Evolutionary conservation across 2,113 vertebrate species (phyloP).

Genomic region (Riparia riparia): DNA sequence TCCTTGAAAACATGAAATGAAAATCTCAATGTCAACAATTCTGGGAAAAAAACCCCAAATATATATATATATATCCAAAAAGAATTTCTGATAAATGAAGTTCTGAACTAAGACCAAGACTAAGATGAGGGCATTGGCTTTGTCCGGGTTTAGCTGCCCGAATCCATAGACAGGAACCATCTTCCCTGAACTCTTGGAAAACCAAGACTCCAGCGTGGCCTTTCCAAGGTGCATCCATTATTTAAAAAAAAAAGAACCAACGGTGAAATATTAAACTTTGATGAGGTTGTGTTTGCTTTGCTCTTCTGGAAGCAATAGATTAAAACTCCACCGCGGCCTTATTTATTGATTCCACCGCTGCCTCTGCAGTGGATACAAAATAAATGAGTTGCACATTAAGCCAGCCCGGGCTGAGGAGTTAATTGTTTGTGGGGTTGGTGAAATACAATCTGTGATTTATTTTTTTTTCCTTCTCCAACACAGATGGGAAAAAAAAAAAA

Average conservation of each 20-base stretch:
- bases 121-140: accelerated
- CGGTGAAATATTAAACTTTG: neutral
- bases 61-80: too few species aligned
- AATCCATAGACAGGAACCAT: neutral
- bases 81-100: neutral
- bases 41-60: too few species aligned
- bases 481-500: neutral
- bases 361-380: neutral
- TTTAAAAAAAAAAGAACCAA: neutral
- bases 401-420: neutral
- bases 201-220: neutral
- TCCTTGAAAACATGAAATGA: neutral
- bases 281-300: neutral
- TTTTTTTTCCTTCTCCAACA: neutral
- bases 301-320: neutral
- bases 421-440: neutral
- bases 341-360: neutral
- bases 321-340: neutral
- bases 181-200: neutral
- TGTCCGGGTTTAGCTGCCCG: neutral
- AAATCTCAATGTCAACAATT: neutral
- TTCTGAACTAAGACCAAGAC: neutral
- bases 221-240: neutral
- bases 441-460: neutral
- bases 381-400: neutral